Evolutionary conservation across 1,140 invertebrate species (phyloP).

Genomic region (Spodoptera frugiperda): DNA sequence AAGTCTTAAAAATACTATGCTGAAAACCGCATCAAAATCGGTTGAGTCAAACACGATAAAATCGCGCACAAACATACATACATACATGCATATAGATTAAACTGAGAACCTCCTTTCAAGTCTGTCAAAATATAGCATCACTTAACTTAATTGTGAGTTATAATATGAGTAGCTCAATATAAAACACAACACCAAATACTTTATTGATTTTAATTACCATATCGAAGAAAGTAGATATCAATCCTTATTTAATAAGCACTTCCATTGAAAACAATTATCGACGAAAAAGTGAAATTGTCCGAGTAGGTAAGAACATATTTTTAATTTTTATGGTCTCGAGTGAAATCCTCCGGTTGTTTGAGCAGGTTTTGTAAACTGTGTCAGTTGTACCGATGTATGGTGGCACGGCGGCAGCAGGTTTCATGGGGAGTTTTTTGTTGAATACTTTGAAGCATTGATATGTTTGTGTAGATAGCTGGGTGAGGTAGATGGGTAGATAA

Average conservation of each 20-base stretch:
- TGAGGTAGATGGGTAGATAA: too few relatives aligned
- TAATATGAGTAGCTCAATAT: background rate
- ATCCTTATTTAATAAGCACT: background rate
- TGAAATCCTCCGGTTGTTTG: background rate
- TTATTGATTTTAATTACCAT: too few relatives aligned
- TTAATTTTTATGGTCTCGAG: constrained; percentile 8
- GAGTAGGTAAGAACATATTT: background rate
- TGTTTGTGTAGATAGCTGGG: too few relatives aligned
- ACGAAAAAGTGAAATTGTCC: constrained; percentile 15
- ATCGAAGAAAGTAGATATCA: background rate
- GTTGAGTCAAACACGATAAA: too few relatives aligned
- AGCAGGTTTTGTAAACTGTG: constrained; percentile 1
- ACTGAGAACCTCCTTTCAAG: too few relatives aligned
- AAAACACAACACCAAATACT: background rate
- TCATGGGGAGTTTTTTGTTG: background rate
- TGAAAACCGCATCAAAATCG: too few relatives aligned
- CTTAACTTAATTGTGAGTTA: too few relatives aligned
- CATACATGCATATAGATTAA: too few relatives aligned
- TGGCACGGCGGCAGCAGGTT: background rate
- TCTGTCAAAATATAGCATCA: too few relatives aligned
- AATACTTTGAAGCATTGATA: too few relatives aligned
- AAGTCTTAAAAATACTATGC: too few relatives aligned
- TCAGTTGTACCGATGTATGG: background rate
- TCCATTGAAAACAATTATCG: background rate
- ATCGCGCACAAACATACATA: too few relatives aligned